Conservation (phyloP, 2,797 vertebrate species). For the Coccyzus lansbergi region DNA sequence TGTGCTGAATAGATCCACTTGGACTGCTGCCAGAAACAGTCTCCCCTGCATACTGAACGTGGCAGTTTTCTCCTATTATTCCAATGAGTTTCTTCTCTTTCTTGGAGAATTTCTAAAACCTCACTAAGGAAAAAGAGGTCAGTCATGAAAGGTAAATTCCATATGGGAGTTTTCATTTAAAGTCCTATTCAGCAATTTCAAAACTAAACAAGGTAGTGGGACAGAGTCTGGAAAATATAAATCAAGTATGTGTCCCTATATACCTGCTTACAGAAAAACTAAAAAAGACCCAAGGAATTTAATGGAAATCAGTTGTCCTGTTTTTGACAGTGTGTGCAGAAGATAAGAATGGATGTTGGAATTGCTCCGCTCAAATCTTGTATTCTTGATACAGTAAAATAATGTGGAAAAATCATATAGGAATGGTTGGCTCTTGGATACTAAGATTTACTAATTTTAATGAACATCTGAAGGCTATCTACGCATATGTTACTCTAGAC, state of each 20-base stretch:
- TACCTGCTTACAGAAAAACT: not conserved
- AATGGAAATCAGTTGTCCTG: not conserved
- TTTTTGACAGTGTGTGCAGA: not conserved
- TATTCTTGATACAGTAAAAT: not conserved
- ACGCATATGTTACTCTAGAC: not conserved
- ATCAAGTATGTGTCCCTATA: not conserved
- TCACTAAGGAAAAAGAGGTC: not conserved
- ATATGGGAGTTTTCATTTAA: not conserved
- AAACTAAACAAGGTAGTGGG: not conserved
- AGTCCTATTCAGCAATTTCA: not conserved
- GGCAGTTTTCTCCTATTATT: not conserved
- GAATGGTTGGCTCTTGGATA: not conserved
- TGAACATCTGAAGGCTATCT: not conserved
- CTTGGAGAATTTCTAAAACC: not conserved
- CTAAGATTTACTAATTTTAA: not conserved
- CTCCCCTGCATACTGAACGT: not conserved
- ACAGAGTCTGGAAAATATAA: not conserved
- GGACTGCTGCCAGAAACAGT: not conserved
- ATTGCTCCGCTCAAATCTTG: accelerated
- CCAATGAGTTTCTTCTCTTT: not conserved
- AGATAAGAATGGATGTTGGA: not conserved
- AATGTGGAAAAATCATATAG: not conserved
- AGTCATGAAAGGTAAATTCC: not conserved
- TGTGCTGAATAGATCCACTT: not conserved
- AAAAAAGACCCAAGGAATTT: not conserved